Percentiles rank a stretch among this genome's conserved stretches.
phyloP scores from a whole-genome alignment of 2,113 vertebrate genomes.

The Andinoacara biseriatus region DNA sequence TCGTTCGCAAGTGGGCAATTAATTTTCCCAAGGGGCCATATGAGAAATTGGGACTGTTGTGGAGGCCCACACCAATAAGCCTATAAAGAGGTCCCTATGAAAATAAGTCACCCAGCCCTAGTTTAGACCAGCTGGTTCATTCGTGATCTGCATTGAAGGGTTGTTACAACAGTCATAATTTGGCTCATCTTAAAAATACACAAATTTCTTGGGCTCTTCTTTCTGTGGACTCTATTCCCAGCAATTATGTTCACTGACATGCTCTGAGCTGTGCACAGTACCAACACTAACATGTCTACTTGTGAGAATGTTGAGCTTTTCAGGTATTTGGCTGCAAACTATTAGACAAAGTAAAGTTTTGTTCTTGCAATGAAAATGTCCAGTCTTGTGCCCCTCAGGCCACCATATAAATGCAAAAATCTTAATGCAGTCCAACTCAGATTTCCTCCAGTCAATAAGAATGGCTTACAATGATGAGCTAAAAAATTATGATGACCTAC shows the following conservation, averaged over 20 bases:
- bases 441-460: background rate
- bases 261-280: background rate
- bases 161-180: background rate
- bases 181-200: background rate
- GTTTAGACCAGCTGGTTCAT: background rate
- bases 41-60: background rate
- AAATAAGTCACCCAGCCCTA: background rate
- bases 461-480: conserved; percentile 2
- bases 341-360: background rate
- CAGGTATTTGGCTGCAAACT: background rate
- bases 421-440: background rate
- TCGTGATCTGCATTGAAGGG: background rate
- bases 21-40: no score
- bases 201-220: background rate
- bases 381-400: background rate
- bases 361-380: background rate
- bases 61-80: background rate
- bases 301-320: background rate
- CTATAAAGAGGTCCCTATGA: no score
- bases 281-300: background rate
- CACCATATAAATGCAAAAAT: background rate
- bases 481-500: background rate
- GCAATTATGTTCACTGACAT: background rate
- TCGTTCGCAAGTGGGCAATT: background rate
- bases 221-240: background rate